phyloP scores from a whole-genome alignment of 2,888 invertebrate genomes.

The Drosophila heteroneura region DNA sequence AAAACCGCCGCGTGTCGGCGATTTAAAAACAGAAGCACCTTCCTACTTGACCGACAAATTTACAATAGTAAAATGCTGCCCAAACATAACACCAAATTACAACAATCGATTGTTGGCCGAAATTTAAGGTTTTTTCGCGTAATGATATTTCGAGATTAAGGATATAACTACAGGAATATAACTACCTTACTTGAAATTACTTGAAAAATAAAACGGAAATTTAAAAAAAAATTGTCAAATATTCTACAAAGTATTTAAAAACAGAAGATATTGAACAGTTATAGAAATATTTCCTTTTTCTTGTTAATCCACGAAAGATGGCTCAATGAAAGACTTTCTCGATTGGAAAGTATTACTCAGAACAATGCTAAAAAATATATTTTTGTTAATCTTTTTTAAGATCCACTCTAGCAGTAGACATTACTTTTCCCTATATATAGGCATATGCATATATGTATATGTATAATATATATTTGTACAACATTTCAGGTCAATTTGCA shows the following conservation, averaged over 20 bases:
- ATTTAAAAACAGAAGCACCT: conserved; percentile 18
- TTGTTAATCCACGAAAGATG: background rate
- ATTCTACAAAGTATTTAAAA: background rate
- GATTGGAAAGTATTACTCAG: background rate
- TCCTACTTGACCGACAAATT: conserved; percentile 27
- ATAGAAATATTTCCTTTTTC: no score
- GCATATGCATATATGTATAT: background rate
- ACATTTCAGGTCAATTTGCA: conserved; percentile 51
- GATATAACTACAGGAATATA: background rate
- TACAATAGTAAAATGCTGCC: conserved; percentile 14
- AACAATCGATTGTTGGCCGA: conserved; percentile 18
- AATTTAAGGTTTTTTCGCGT: background rate
- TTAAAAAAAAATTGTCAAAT: background rate
- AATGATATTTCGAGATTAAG: background rate
- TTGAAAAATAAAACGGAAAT: background rate
- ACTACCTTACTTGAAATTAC: background rate
- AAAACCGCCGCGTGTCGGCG: conserved; percentile 31
- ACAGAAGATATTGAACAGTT: background rate
- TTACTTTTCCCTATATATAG: background rate
- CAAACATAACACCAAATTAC: conserved; percentile 2
- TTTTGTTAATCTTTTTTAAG: background rate
- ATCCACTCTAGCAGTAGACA: background rate
- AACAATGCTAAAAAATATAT: background rate
- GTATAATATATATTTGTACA: conserved; percentile 24
- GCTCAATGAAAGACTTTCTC: background rate